Percentiles rank a stretch among this genome's conserved stretches.
Conservation (phyloP, 2,888 invertebrate genomes). For the Atethmia centrago region DNA sequence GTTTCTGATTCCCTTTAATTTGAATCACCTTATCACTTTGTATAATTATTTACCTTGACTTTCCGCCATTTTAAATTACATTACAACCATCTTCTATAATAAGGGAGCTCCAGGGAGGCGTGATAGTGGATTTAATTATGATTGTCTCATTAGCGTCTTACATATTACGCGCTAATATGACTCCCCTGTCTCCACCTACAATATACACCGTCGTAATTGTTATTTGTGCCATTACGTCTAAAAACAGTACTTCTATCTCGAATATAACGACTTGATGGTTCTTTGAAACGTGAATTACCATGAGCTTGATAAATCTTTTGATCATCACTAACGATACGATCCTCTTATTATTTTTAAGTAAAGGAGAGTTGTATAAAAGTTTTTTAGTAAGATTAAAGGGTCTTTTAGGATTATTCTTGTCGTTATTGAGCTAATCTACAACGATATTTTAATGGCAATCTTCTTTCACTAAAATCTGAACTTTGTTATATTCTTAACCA, state of each 20-base stretch:
- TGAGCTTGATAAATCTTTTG: conserved; percentile 27
- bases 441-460: not conserved
- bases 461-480: not conserved
- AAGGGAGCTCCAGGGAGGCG: conserved; percentile 3
- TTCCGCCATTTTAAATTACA: not conserved
- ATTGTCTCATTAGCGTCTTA: conserved; percentile 40
- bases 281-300: conserved; percentile 28
- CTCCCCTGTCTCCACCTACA: conserved; percentile 13
- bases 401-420: not conserved
- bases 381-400: not conserved
- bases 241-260: conserved; percentile 16
- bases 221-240: conserved; percentile 40
- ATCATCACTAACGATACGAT: conserved; percentile 2
- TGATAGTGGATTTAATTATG: conserved; percentile 51
- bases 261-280: conserved; percentile 8
- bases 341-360: not conserved
- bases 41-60: not conserved
- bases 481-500: not conserved
- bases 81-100: not conserved
- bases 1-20: not conserved
- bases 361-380: not conserved
- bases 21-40: not conserved
- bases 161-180: conserved; percentile 36
- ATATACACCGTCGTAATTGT: conserved; percentile 47
- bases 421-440: not conserved